Percentiles rank a stretch among this genome's conserved stretches.
Evolutionary conservation across 2,888 invertebrate genomes (phyloP).

Genomic region (Hypercompe scribonia): DNA sequence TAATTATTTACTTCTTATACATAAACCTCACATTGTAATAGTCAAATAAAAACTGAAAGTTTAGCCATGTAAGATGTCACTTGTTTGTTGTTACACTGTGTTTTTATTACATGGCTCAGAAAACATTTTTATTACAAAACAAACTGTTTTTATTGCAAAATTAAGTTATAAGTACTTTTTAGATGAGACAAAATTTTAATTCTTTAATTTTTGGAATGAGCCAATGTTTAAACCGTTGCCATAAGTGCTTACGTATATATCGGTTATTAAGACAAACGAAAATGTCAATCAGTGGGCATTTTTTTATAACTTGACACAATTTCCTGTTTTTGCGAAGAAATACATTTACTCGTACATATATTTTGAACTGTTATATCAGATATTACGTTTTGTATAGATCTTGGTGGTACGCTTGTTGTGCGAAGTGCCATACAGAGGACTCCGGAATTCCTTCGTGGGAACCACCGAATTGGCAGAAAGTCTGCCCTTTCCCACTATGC

Average conservation of each 20-base stretch:
- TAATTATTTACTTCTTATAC: slow-evolving; percentile 43
- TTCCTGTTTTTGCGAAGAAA: neutral
- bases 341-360: neutral
- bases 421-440: slow-evolving; percentile 92
- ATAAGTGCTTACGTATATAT: no score
- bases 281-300: no score
- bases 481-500: slow-evolving; percentile 94
- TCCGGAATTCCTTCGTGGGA: slow-evolving; percentile 92
- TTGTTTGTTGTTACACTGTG: neutral
- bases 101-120: neutral
- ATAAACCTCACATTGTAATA: neutral
- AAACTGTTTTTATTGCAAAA: neutral
- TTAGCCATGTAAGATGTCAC: neutral
- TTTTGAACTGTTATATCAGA: neutral
- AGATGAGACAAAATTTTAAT: neutral
- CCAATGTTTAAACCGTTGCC: neutral
- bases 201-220: neutral
- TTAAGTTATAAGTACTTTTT: neutral
- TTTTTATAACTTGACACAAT: neutral
- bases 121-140: neutral
- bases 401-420: slow-evolving; percentile 94
- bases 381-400: slow-evolving; percentile 82
- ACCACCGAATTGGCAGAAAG: slow-evolving; percentile 92
- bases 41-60: neutral
- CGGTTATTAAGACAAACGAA: neutral